Evolutionary conservation across 2,113 vertebrate genomes (phyloP), one percentile per base, ranked within the genome.

Genomic region (Anser brachyrhynchus): DNA sequence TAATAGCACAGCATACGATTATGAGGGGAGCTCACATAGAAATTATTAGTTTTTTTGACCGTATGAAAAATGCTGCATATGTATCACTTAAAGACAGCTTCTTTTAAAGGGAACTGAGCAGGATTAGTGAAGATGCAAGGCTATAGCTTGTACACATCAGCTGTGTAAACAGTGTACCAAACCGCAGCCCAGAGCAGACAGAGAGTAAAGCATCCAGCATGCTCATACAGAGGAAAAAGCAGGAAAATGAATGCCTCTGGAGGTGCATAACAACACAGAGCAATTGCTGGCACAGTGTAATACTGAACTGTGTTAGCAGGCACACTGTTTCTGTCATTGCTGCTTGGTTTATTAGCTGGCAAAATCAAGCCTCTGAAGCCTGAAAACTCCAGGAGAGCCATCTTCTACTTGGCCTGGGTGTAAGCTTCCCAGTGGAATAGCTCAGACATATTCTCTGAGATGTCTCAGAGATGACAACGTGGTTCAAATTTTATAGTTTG

Each of bases 401-500:
- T 54, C 19, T 78, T 66, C 69, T 80, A 10, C 39, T 82, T 37
- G 83, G 28, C 16, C 8, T 3, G 25, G 23, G n/a, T 29, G 15
- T 35, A 39, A 78, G 58, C 19, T 78, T 92, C 46, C n/a, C 72
- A 29, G 35, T 83, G 58, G 22, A 87, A 76, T 8, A 84, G 69
- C 25, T 87, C 66, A 54, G 41, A 54, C 0, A 1, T 35, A 8
- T 25, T 76, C 37, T 73, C n/a, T 46, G 37, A 52, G 46, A 44
- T 25, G 51, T 52, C 51, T 52, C 22, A 77, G 39, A 70, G 12
- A n/a, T 2, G 2, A 57, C 52, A 72, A 76, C 0, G 0, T 20
- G 51, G 41, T 44, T 73, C 52, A 49, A 35, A 31, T 72, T 93
- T 37, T 55, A 13, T 22, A 83, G 51, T 44, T 26, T 19, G 43